Evolutionary conservation across 2,888 invertebrate genomes (phyloP).

Genomic region (Eueremaeus valkanovi): DNA sequence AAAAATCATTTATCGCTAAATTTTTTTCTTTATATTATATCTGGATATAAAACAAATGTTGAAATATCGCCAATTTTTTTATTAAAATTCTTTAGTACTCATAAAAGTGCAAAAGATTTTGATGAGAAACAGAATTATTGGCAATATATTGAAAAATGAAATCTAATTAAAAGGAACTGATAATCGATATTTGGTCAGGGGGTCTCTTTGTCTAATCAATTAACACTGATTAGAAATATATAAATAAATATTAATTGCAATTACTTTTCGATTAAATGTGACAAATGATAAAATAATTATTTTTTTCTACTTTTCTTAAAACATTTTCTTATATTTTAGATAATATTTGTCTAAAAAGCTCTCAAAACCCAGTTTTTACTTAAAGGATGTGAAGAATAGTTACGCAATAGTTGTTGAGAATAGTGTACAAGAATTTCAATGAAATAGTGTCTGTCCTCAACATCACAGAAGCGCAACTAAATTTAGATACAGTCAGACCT

Average conservation of each 20-base stretch:
- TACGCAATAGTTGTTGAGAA: not conserved
- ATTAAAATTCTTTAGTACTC: not conserved
- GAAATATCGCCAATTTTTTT: not conserved
- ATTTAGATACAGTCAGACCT: not conserved
- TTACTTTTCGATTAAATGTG: not conserved
- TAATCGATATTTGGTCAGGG: not conserved
- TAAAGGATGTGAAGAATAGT: not conserved
- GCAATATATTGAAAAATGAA: too few relatives aligned
- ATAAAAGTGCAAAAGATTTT: not conserved
- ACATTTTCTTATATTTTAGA: not conserved
- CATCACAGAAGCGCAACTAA: not conserved
- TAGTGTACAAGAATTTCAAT: not conserved
- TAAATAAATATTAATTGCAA: not conserved
- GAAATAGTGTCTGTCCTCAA: not conserved
- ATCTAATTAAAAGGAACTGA: not conserved
- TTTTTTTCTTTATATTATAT: too few relatives aligned
- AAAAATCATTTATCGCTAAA: too few relatives aligned
- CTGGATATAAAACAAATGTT: not conserved
- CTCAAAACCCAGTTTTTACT: not conserved
- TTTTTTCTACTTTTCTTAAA: too few relatives aligned
- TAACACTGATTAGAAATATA: not conserved
- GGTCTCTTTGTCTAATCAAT: not conserved
- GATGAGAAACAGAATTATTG: not conserved
- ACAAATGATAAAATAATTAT: too few relatives aligned
- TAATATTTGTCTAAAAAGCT: not conserved